Evolutionary conservation across 2,797 vertebrate species (phyloP), one percentile per base, ranked within the genome.

Genomic region (Sylvilagus floridanus): DNA sequence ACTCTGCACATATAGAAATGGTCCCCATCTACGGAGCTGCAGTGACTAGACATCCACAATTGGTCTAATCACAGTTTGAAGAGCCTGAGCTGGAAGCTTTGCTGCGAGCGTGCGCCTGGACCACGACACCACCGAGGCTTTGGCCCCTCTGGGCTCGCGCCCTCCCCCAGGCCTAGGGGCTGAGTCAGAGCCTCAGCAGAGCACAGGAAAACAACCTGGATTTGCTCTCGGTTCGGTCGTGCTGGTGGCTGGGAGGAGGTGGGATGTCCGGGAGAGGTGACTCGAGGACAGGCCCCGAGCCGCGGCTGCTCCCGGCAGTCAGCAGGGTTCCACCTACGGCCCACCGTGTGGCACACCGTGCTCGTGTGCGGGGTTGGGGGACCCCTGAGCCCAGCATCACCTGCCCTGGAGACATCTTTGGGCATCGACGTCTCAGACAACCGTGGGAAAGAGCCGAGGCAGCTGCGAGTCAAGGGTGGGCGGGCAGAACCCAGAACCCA

Each of bases 21-120:
- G 95, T 47, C 93, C 91, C 93, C 65, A 75, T 90, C 93, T 83
- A 60, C 82, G 0, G 1, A 88, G 94, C 89, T 94, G 97, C 93
- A 26, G 93, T 84, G 92, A 95, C 93, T 89, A 93, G 93, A 96
- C 77, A 78, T 47, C 71, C 87, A 87, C 93, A 93, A 96, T 84
- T 96, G 95, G 86, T 81, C 96, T 96, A 93, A 97, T 95, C 96
- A 96, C 42, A 73, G 93, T 77, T n/a, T 94, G 91, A 95, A 96
- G 96, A 91, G 93, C 93, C 79, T 4, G 4, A 84, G 90, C 93
- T 85, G 91, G 90, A 94, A 95, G 79, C 77, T 71, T 16, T 35
- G 42, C 83, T 91, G 16, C 28, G 77, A 82, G 90, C 3, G 0
- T 24, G 83, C 10, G 91, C 91, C 94, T 91, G 87, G 87, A 68